Base-by-base conservation (phyloP, 2,113 vertebrate species). In the Carassius gibelio region DNA sequence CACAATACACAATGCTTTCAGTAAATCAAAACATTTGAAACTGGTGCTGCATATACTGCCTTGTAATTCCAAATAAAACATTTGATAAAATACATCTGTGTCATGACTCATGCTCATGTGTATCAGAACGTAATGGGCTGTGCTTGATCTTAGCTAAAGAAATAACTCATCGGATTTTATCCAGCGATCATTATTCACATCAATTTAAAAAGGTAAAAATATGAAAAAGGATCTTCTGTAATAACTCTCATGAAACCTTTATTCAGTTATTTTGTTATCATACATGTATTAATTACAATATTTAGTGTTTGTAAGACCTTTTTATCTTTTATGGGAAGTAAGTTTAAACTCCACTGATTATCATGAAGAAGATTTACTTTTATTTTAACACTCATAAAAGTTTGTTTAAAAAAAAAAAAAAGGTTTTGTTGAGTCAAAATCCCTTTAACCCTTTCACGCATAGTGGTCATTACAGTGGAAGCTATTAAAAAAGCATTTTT, bases 61-160 rank as follows among this genome's bases (percentile, higher is more conserved):
- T n/a, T 48, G 19, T 68, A 23, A 14, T 68, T 77, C 14, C 4
- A 84, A 66, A 84, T 84, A 80, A 80, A 80, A 80, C 57, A 61
- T 14, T 48, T 80, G 38, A 80, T 4, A 19, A 64, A 64, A 75
- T 75, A 48, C 26, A 45, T 62, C 4, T 48, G 38, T 74, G 71
- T 75, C 17, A 4, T 26, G 26, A 26, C 26, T 26, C 26, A 26
- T 11, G 0, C 66, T 23, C 3, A 50, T 9, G 13, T 68, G 14
- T 68, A 17, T 42, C 38, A 38, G 36, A 38, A 38, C 36, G 36
- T 38, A 6, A 42, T 42, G 38, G 38, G 42, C 42, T 45, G 8
- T 45, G 42, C 9, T 10, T 45, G 42, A 45, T 45, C 8, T 45
- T 45, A 45, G 42, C 8, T 11, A 1, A 30, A 66, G 11, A 30